Evolutionary conservation across 2,113 vertebrate genomes (phyloP), one percentile per base, ranked within the genome.

Genomic region (Nesogale talazaci): DNA sequence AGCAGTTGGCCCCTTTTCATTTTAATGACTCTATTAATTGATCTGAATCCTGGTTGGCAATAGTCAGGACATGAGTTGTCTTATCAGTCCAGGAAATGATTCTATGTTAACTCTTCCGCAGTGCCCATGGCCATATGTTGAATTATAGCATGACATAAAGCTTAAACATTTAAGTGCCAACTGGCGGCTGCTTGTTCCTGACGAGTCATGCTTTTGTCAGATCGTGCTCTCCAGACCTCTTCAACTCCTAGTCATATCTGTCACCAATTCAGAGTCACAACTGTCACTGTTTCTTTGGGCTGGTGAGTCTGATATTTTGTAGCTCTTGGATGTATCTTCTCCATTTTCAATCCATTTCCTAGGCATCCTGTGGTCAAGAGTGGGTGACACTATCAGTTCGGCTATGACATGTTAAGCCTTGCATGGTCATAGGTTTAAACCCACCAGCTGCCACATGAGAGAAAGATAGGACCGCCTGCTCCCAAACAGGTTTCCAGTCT

Each of bases 111-210:
- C 74, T 91, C 0, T 92, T 91, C 91, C 65, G 77, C 40, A 59
- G 85, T 95, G 78, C 86, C 77, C 31, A 82, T 36, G 79, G 76
- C 93, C 94, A 90, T 94, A 88, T 94, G 94, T 80, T 88, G 83
- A 86, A 94, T 94, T 94, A 80, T 52, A 94, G 76, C 86, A 93
- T 81, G 69, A 83, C 65, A 83, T 91, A 94, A 95, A 96, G 88
- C 85, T 38, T 42, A 34, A 80, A 93, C 63, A 83, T 94, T 96
- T 93, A 80, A 94, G 93, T 94, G 87, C 92, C 88, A 93, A 20
- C 92, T 57, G 46, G 63, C 91, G 94, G 86, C 82, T 94, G 63
- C 91, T 87, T 92, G 81, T 77, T 94, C 69, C 82, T 90, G 57
- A 86, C 72, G 88, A 89, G 65, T 95, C 70, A 67, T 88, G n/a